phyloP scores from a whole-genome alignment of 2,888 invertebrate species.

The Lasioglossum morio region DNA sequence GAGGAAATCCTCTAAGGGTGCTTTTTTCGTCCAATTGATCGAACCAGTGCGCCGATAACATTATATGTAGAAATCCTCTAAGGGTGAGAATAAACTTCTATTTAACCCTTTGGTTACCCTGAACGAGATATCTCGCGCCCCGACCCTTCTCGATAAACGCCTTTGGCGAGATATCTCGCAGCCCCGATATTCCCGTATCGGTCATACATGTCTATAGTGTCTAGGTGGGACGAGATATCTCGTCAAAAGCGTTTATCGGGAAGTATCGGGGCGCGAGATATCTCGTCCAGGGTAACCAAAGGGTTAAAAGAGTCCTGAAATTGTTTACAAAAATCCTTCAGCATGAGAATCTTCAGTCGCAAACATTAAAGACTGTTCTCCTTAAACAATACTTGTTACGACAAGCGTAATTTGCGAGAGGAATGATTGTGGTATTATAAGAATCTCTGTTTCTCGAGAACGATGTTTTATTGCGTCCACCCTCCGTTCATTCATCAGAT shows the following conservation, averaged over 20 bases:
- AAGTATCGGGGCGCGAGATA: too few species aligned
- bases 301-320: neutral
- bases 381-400: neutral
- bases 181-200: too few species aligned
- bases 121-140: too few species aligned
- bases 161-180: too few species aligned
- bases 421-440: conserved; percentile 6
- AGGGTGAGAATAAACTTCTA: neutral
- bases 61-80: neutral
- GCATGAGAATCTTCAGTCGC: neutral
- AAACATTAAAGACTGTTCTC: neutral
- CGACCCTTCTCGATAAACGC: too few species aligned
- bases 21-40: too few species aligned
- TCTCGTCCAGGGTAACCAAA: too few species aligned
- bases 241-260: too few species aligned
- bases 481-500: conserved; percentile 10
- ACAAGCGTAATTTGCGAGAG: conserved; percentile 1
- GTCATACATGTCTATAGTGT: too few species aligned
- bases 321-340: neutral
- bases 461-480: conserved; percentile 13
- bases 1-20: neutral
- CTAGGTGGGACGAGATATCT: too few species aligned
- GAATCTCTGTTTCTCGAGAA: conserved; percentile 11
- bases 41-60: too few species aligned
- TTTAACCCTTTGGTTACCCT: too few species aligned